Base-by-base conservation (phyloP, 1,140 invertebrate species). In the Aphelinus atriplicis region DNA sequence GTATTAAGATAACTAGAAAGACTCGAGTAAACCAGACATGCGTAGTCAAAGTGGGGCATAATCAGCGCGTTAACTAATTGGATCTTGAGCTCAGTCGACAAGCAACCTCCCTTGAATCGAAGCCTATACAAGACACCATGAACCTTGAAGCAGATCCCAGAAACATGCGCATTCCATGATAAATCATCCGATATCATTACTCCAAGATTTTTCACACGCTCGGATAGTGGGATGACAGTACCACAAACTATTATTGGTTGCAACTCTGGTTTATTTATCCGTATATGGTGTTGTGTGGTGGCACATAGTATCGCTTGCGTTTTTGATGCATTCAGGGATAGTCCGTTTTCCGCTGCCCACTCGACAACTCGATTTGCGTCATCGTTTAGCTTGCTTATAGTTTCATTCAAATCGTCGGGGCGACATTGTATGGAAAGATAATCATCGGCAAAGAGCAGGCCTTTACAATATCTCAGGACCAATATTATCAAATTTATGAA, bases 141-240 rank as follows among this genome's bases (percentile, higher is more conserved):
- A 63, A 43, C 61, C 7, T n/a, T 26, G 1, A 43, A 3, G 7
- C 43, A 63, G 46, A 63, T 43, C 43, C 46, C 6, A 7, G 61
- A 46, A 45, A 63, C 10, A 9, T 63, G 61, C 43, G 26, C 61
- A 46, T n/a, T 10, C 4, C 46, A 63, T 5, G 45, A n/a, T 4
- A 65, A 48, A 10, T 47, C 9, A 2, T n/a, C 42, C 2, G 63
- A 65, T 6, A 65, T 2, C 7, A 65, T 51, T 5, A 51, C 4
- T 63, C 10, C 60, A 26, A 55, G 53, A 73, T 73, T 53, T 26
- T 46, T 58, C 43, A 56, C 6, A 55, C 50, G 47, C n/a, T 70
- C 4, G 9, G 10, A 10, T 7, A 26, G 10, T 3, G 63, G 63
- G 2, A 65, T 43, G 3, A 51, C 45, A 5, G 42, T 51, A 2